Evolutionary conservation across 2,113 vertebrate species (phyloP).

Genomic region (Crotalus helleri): DNA sequence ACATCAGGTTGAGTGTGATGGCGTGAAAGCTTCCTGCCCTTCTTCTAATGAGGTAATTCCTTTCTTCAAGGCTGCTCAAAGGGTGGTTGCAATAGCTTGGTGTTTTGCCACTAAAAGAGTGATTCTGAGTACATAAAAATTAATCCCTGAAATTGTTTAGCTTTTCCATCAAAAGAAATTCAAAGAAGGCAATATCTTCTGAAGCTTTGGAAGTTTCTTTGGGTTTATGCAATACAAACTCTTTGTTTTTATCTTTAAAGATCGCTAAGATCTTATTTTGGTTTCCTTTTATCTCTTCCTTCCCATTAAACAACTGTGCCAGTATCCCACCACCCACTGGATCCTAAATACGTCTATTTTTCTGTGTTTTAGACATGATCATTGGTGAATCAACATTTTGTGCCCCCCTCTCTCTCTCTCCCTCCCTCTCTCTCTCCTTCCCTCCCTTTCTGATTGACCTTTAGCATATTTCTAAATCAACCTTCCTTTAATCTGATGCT

Average conservation of each 20-base stretch:
- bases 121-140: background rate
- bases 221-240: background rate
- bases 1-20: background rate
- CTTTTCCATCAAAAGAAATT: background rate
- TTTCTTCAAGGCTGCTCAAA: background rate
- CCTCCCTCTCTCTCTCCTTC: no score
- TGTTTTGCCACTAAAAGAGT: background rate
- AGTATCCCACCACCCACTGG: background rate
- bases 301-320: background rate
- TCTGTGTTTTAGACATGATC: background rate
- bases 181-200: background rate
- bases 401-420: no score
- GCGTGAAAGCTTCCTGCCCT: conserved; percentile 7
- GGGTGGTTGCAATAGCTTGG: background rate
- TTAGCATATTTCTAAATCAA: background rate
- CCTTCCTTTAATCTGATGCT: background rate
- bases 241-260: background rate
- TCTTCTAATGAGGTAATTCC: background rate
- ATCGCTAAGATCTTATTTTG: background rate
- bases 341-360: background rate
- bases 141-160: background rate
- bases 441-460: background rate
- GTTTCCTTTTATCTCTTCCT: background rate
- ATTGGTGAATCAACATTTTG: background rate
- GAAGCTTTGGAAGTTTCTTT: background rate